These are phyloP conservation scores for Schizopygopsis pylzovi DNA, from an alignment of 2,797 vertebrate genomes.

Conservation along the genomic window DNA sequence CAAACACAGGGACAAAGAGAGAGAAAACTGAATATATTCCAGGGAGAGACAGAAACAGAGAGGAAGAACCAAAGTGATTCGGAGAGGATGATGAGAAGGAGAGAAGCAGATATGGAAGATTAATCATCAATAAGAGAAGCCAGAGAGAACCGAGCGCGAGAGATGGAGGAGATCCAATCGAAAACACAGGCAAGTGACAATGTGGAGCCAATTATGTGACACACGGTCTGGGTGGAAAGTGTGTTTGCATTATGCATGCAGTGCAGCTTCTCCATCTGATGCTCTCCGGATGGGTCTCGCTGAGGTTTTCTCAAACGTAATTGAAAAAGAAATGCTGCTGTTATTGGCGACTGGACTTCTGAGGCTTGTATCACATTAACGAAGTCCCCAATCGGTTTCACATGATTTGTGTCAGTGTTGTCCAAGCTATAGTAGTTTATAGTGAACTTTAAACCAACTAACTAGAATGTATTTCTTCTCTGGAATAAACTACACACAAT, in stretches of 20 bases:
- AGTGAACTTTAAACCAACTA: not conserved
- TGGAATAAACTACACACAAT: not conserved
- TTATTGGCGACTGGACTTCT: not conserved
- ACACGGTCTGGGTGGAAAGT: not conserved
- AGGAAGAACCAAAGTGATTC: not conserved
- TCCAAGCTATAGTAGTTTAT: not conserved
- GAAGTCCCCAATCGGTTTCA: not conserved
- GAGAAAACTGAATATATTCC: not conserved
- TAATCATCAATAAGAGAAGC: constrained; percentile 29
- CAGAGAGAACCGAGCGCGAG: not conserved
- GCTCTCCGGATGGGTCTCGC: not conserved
- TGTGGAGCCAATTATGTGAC: not conserved
- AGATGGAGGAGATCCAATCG: not conserved
- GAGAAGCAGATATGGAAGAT: not conserved
- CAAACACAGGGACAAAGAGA: constrained; percentile 5
- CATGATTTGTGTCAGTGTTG: not conserved
- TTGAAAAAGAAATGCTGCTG: not conserved
- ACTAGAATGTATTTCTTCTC: not conserved
- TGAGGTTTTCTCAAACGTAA: not conserved
- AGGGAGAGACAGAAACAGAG: not conserved
- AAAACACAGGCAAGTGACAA: not conserved
- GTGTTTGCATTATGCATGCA: constrained; percentile 5
- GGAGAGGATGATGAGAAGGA: constrained; percentile 13
- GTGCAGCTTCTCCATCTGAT: not conserved
- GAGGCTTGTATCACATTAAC: not conserved